Conservation (phyloP, 2,113 vertebrate genomes). For the Hippopotamus amphibius region DNA sequence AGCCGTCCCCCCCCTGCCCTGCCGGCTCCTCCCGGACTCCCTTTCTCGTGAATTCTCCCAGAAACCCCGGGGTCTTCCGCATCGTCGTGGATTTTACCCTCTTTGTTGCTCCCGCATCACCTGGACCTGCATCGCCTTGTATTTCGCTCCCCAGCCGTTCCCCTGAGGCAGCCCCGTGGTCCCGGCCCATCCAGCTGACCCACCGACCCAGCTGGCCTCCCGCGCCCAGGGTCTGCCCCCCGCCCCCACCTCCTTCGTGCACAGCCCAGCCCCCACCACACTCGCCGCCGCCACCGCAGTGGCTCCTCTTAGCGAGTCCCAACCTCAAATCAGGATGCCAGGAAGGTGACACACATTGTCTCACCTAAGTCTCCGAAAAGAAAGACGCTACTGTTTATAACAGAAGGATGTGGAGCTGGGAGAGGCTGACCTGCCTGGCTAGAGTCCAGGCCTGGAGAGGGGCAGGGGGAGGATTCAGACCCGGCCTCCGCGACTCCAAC, state of each 20-base stretch:
- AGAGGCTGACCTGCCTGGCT: background rate
- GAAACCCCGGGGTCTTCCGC: background rate
- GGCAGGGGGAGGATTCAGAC: background rate
- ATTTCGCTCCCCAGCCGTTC: background rate
- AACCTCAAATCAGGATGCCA: background rate
- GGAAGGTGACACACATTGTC: background rate
- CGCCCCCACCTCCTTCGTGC: rapidly evolving
- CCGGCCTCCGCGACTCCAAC: background rate
- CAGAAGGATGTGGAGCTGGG: background rate
- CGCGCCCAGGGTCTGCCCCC: background rate
- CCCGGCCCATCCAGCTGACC: background rate
- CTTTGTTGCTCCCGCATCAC: background rate
- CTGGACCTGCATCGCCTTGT: background rate
- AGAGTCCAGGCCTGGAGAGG: rapidly evolving
- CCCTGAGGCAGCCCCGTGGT: rapidly evolving
- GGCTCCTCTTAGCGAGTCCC: background rate
- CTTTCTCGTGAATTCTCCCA: background rate
- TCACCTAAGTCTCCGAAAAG: background rate
- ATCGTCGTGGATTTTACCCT: background rate
- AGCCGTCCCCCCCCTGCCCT: too few species aligned
- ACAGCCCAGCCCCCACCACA: background rate
- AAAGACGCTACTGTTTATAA: background rate
- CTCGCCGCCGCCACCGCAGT: rapidly evolving
- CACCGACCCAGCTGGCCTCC: too few species aligned
- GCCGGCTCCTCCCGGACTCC: background rate